Evolutionary conservation across 2,797 vertebrate species (phyloP), one percentile per base, ranked within the genome.

Genomic region (Lepidocolaptes lacrymiger): DNA sequence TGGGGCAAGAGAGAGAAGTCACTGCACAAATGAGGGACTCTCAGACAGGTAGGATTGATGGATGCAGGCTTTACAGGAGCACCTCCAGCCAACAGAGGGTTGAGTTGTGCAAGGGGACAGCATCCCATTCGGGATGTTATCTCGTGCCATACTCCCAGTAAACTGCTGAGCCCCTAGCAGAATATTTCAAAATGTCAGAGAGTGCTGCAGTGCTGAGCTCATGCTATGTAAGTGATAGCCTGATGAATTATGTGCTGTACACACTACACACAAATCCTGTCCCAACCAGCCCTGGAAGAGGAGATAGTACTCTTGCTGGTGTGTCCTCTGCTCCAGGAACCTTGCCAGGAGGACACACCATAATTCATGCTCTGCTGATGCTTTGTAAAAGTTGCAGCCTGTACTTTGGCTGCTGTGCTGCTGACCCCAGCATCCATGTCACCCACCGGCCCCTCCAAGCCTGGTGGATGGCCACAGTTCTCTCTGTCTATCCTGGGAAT

Each of bases 1-100:
- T 98, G 96, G 98, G 98, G 51, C 97, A 95, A 64, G 97, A 94
- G 37, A 97, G 34, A 26, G 97, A 97, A 10, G 96, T 97, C 30
- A 95, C 76, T 4, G 96, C 98, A 39, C 96, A 98, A 97, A 98
- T 77, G 10, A 93, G 98, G 27, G 98, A 98, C 78, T 96, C 95
- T 8, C 94, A 97, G 95, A 89, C 94, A 98, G 98, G 98, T 98
- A 91, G 91, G 90, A 79, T 20, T 75, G 55, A 89, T 84, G 41
- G 55, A 73, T n/a, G 32, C 21, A 55, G n/a, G 56, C 14, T 91
- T 95, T 94, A 67, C 1, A 2, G 62, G 68, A 79, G 14, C 72
- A 46, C 41, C 49, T 82, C n/a, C 54, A 95, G 49, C 66, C 82
- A 74, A 52, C 66, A 82, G 58, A 71, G 18, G 48, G 32, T 74